phyloP scores from a whole-genome alignment of 1,140 invertebrate genomes.

The Drosophila gunungcola region DNA sequence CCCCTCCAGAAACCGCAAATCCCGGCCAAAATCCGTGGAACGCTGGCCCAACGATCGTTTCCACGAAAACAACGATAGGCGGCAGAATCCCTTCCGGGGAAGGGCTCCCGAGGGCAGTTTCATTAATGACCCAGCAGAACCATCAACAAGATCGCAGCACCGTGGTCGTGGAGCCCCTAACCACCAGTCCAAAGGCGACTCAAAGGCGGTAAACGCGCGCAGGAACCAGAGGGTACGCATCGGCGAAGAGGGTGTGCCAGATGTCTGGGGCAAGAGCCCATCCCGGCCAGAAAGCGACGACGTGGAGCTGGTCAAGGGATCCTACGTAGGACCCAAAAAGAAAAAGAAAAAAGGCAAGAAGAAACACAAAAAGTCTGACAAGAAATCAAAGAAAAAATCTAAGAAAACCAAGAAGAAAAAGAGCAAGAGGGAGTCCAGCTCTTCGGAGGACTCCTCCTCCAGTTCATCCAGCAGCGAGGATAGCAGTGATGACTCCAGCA shows the following conservation, averaged over 20 bases:
- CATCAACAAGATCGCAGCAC: constrained; percentile 22
- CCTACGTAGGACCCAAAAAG: constrained; percentile 85
- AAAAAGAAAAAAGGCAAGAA: constrained; percentile 85
- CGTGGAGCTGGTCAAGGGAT: constrained; percentile 78
- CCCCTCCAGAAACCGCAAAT: constrained; percentile 16
- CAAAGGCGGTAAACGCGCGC: constrained; percentile 87
- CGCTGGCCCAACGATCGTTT: constrained; percentile 85
- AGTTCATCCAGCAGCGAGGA: constrained; percentile 39
- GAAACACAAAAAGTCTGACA: constrained; percentile 86
- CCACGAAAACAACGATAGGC: constrained; percentile 60
- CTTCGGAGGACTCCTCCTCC: constrained; percentile 62
- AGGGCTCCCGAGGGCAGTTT: constrained; percentile 58
- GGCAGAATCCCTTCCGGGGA: constrained; percentile 68
- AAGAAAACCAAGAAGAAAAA: constrained; percentile 86
- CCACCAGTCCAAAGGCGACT: constrained; percentile 38
- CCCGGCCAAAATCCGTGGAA: constrained; percentile 54
- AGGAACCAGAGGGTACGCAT: constrained; percentile 90
- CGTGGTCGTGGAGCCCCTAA: constrained; percentile 31
- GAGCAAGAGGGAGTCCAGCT: constrained; percentile 76
- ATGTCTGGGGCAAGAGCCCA: constrained; percentile 91
- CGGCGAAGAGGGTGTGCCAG: constrained; percentile 88
- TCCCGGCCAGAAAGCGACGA: constrained; percentile 85
- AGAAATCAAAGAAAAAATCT: constrained; percentile 86
- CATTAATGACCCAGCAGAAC: constrained; percentile 64
- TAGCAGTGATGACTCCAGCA: constrained; percentile 55